Evolutionary conservation across 2,888 invertebrate genomes (phyloP).

Genomic region (Drosophila villosipedis): DNA sequence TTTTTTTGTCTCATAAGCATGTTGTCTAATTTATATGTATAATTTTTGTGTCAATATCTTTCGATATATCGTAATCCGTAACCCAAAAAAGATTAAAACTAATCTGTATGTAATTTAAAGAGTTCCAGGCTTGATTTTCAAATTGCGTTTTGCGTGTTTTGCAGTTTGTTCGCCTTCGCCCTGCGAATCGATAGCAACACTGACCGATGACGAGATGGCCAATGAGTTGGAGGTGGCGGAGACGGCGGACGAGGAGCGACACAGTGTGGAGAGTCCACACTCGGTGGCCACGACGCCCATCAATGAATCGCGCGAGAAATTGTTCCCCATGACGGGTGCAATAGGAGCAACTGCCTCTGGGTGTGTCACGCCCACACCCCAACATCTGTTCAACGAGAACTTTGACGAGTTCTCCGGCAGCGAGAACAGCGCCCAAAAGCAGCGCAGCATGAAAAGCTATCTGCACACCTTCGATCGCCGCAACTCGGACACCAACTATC

Average conservation of each 20-base stretch:
- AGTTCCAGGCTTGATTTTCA: conserved; percentile 5
- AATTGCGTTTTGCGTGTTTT: conserved; percentile 70
- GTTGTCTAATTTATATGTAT: conserved; percentile 24
- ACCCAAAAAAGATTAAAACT: conserved; percentile 16
- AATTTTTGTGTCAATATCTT: conserved; percentile 5
- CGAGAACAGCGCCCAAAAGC: conserved; percentile 67
- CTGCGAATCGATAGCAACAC: conserved; percentile 90
- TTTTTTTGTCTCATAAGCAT: conserved; percentile 47
- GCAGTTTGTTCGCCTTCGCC: conserved; percentile 93
- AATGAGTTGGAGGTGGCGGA: conserved; percentile 32
- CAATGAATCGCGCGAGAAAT: conserved; percentile 83
- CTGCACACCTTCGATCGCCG: conserved; percentile 88
- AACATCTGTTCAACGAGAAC: conserved; percentile 75
- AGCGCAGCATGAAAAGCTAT: conserved; percentile 83
- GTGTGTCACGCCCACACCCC: conserved; percentile 69
- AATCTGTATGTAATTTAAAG: conserved; percentile 36
- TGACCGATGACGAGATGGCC: conserved; percentile 87
- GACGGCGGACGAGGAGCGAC: conserved; percentile 60
- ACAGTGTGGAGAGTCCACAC: conserved; percentile 59
- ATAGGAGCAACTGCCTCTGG: conserved; percentile 80
- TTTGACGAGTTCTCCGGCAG: conserved; percentile 76
- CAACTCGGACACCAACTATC: conserved; percentile 91
- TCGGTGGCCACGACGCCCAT: conserved; percentile 79
- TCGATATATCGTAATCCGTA: conserved; percentile 12
- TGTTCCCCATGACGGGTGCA: conserved; percentile 72